These are phyloP conservation scores for Sclerurus mexicanus DNA, from an alignment of 2,113 vertebrate genomes.

Conservation along the genomic window DNA sequence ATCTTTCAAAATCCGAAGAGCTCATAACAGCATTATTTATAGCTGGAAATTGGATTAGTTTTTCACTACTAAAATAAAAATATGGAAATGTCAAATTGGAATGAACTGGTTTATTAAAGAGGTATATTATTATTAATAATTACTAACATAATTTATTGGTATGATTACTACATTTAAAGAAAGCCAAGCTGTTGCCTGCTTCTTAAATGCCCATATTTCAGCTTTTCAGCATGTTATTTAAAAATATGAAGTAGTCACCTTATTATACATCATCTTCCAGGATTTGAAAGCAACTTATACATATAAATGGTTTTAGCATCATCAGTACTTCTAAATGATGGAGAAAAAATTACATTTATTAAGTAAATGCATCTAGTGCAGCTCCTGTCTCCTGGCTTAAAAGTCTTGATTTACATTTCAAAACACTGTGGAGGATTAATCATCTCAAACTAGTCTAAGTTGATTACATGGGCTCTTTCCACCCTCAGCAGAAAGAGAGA, in stretches of 20 bases:
- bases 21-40: background rate
- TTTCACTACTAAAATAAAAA: background rate
- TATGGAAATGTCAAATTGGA: background rate
- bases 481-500: background rate
- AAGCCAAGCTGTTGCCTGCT: background rate
- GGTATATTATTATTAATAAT: background rate
- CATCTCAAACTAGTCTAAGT: background rate
- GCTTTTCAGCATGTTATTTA: background rate
- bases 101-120: background rate
- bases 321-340: slow-evolving; percentile 11
- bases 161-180: background rate
- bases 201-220: background rate
- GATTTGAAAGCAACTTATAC: background rate
- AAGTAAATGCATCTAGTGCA: background rate
- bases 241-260: slow-evolving; percentile 5
- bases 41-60: background rate
- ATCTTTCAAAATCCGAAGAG: background rate
- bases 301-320: slow-evolving; percentile 25
- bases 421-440: slow-evolving; percentile 26
- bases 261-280: background rate
- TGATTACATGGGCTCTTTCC: background rate
- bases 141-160: background rate
- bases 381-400: background rate
- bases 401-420: slow-evolving; percentile 49
- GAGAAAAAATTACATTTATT: background rate